A percentile compares a stretch with the other conserved stretches of the same genome.
Conservation (phyloP, 2,888 invertebrate genomes). For the Idaea dimidiata region DNA sequence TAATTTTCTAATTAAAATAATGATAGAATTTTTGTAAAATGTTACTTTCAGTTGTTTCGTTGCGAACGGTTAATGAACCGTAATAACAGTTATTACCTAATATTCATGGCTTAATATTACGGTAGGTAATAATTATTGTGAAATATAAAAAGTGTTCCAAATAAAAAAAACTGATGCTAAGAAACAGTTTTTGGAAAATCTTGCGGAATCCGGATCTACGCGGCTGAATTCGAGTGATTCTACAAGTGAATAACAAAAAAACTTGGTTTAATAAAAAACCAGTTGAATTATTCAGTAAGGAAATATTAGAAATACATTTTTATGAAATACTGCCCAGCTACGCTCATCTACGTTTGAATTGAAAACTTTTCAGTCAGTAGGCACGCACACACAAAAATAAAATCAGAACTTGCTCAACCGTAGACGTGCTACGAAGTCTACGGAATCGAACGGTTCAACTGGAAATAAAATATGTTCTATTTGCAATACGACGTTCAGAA, state of each 20-base stretch:
- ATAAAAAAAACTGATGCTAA: too few relatives aligned
- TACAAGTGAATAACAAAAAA: too few relatives aligned
- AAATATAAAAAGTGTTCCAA: too few relatives aligned
- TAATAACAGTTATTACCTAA: background rate
- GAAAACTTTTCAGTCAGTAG: background rate
- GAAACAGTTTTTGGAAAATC: too few relatives aligned
- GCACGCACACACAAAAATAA: background rate
- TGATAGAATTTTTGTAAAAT: background rate
- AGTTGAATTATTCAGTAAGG: too few relatives aligned
- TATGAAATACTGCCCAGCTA: too few relatives aligned
- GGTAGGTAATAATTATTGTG: too few relatives aligned
- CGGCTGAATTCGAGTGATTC: too few relatives aligned
- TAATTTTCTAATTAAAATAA: background rate
- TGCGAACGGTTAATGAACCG: background rate
- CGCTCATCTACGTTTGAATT: too few relatives aligned
- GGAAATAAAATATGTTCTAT: background rate
- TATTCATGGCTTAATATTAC: background rate
- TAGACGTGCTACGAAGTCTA: background rate
- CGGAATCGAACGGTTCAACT: background rate
- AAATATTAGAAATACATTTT: too few relatives aligned
- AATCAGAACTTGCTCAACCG: background rate
- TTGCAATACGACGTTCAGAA: background rate
- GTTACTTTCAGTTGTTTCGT: background rate
- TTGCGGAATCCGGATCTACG: too few relatives aligned
- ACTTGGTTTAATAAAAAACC: too few relatives aligned